Conservation (phyloP, 2,113 vertebrate genomes). For the Oryctolagus cuniculus region mOryCun1.1 NC_091441.1:117543501-117544000, state of each 20-base stretch:
- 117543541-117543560: neutral
- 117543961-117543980: neutral
- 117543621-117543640: neutral
- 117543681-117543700: neutral
- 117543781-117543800: neutral
- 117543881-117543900: constrained; percentile 1
- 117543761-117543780: neutral
- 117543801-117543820: constrained; percentile 22
- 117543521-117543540: neutral
- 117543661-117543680: neutral
- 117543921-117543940: neutral
- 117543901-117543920: neutral
- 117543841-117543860: neutral
- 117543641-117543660: neutral
- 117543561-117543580: neutral
- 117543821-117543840: constrained; percentile 15
- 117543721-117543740: neutral
- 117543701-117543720: neutral
- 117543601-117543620: neutral
- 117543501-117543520: no score
- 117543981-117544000: neutral
- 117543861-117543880: neutral
- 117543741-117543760: neutral
- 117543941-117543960: neutral
- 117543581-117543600: neutral